Percentiles rank a stretch among this genome's conserved stretches.
Evolutionary conservation across 1,140 invertebrate genomes (phyloP).

Genomic region (Diuraphis noxia): DNA sequence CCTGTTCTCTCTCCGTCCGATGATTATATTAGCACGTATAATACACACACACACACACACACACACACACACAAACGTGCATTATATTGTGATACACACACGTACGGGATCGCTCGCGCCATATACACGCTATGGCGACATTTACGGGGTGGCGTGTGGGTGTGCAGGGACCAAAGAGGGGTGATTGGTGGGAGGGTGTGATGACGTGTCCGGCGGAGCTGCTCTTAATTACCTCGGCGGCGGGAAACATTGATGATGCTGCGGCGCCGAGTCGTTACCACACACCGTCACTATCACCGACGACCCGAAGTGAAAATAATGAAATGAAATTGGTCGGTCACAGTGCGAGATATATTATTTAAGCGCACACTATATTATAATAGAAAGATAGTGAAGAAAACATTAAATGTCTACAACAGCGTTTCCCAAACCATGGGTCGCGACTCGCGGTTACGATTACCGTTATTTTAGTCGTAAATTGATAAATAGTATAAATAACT

Average conservation of each 20-base stretch:
- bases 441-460: too few species aligned
- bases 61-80: neutral
- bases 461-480: too few species aligned
- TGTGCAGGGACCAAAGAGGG: neutral
- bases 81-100: neutral
- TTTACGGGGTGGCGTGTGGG: too few species aligned
- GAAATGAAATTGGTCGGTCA: neutral
- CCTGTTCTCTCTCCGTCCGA: neutral
- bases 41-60: neutral
- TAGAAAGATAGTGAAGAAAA: too few species aligned
- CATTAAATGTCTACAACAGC: too few species aligned
- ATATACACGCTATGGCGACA: too few species aligned
- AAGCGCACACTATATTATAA: neutral
- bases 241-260: neutral
- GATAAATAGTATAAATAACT: too few species aligned
- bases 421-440: too few species aligned
- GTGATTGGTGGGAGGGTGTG: too few species aligned
- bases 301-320: neutral
- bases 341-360: neutral
- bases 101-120: neutral
- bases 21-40: neutral
- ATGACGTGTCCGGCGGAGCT: neutral
- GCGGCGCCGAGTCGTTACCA: too few species aligned
- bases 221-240: neutral
- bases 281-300: too few species aligned